Evolutionary conservation across 2,888 invertebrate species (phyloP).

Genomic region (Thymelicus acteon): DNA sequence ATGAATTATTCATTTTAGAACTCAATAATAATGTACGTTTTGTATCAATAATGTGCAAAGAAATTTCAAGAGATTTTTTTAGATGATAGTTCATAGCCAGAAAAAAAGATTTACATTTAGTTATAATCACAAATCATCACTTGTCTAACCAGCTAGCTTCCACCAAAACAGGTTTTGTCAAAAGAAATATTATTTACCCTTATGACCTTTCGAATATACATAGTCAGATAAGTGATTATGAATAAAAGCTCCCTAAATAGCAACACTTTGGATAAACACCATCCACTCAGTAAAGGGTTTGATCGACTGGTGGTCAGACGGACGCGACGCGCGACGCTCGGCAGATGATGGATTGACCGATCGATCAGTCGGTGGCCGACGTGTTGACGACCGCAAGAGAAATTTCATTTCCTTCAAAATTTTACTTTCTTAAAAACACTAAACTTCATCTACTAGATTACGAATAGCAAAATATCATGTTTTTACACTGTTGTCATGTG

Average conservation of each 20-base stretch:
- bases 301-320: conserved; percentile 29
- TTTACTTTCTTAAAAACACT: conserved; percentile 9
- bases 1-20: background rate
- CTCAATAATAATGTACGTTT: too few species aligned
- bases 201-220: background rate
- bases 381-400: conserved; percentile 6
- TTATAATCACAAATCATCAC: too few species aligned
- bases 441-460: conserved; percentile 1
- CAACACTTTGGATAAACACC: conserved; percentile 23
- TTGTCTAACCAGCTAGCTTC: too few species aligned
- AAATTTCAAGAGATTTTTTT: too few species aligned
- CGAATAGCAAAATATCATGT: background rate
- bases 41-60: too few species aligned
- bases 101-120: too few species aligned
- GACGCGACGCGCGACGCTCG: conserved; percentile 21
- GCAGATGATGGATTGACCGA: conserved; percentile 33
- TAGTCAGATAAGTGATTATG: background rate
- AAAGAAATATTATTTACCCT: too few species aligned
- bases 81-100: too few species aligned
- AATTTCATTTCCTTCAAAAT: conserved; percentile 11
- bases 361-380: conserved; percentile 21
- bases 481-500: too few species aligned
- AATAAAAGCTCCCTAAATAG: background rate
- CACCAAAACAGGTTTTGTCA: too few species aligned
- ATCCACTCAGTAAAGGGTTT: conserved; percentile 33